Base-by-base conservation (phyloP, 2,888 invertebrate species). In the Andrena fulva region DNA sequence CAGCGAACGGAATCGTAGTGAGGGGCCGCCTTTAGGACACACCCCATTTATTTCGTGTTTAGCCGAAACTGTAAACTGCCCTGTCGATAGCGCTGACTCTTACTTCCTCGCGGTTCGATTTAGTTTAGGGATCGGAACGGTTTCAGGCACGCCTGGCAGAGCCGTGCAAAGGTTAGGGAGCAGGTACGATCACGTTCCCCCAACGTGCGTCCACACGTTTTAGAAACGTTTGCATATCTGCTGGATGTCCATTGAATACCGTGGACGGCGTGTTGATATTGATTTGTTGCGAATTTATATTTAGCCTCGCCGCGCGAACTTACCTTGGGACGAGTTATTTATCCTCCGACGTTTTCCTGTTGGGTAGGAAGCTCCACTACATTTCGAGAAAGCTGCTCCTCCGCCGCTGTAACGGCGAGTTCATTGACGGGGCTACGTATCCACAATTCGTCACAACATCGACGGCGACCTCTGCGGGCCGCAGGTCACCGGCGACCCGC, bases 251-350 rank as follows among this genome's bases (percentile, higher is more conserved):
- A 62, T 80, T 66, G 80, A 80, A 71, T 50, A 31, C 33, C 69
- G 64, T 20, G 27, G 24, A 27, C 24, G 54, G 54, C 42, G 62
- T 62, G 67, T 75, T 69, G 62, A 66, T 86, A 85, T 85, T 73
- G 85, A 85, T 85, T 81, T 75, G 80, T 86, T 69, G 75, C 77
- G 69, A 84, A 86, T 84, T 86, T 85, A 85, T 85, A 85, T 85
- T 85, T 85, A 86, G 86, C 80, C 76, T 56, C 24, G 5, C 52
- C 70, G 33, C 69, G 70, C 66, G 66, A 76, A 82, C 76, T 80
- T 76, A 70, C 82, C 80, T 82, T 67, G 82, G 62, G 70, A 76
- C 67, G 62, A 71, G 82, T 70, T 80, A 80, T 71, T 82, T 80
- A 76, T 82, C 82, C 81, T 76, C 76, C 73, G 62, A 50, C 33